Evolutionary conservation across 2,113 vertebrate genomes (phyloP).

Genomic region (Glareola pratincola): DNA sequence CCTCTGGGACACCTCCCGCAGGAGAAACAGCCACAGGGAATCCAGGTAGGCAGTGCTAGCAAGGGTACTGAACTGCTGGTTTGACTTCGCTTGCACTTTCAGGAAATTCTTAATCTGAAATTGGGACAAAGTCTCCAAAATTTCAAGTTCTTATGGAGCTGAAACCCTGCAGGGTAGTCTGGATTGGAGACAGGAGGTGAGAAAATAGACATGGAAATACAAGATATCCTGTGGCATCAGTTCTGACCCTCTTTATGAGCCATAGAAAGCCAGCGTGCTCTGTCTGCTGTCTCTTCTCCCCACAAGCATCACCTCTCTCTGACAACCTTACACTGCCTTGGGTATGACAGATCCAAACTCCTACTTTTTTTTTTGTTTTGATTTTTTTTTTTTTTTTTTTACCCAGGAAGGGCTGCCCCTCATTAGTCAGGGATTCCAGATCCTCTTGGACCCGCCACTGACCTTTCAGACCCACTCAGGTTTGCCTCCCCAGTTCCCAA

Average conservation of each 20-base stretch:
- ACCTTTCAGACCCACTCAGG: not conserved
- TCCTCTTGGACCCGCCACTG: not conserved
- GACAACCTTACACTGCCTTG: not conserved
- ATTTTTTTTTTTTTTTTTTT: not conserved
- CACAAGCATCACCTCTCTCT: not conserved
- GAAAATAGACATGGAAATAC: not conserved
- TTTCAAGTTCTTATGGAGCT: not conserved
- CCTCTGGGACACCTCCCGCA: not conserved
- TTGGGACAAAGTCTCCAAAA: not conserved
- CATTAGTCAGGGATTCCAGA: not conserved
- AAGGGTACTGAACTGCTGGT: not conserved
- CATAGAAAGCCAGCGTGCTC: not conserved
- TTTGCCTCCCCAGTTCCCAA: not conserved
- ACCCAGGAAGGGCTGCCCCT: not conserved
- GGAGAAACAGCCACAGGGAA: not conserved
- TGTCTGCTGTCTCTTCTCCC: not conserved
- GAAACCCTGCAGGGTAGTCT: not conserved
- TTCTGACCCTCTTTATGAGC: not conserved
- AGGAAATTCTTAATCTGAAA: not conserved
- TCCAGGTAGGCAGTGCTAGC: not conserved
- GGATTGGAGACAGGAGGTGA: not conserved
- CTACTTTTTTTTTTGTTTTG: not conserved
- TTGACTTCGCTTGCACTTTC: not conserved
- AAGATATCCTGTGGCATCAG: not conserved
- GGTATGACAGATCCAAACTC: not conserved